phyloP scores from a whole-genome alignment of 2,888 invertebrate species.

The Megalurothrips usitatus region DNA sequence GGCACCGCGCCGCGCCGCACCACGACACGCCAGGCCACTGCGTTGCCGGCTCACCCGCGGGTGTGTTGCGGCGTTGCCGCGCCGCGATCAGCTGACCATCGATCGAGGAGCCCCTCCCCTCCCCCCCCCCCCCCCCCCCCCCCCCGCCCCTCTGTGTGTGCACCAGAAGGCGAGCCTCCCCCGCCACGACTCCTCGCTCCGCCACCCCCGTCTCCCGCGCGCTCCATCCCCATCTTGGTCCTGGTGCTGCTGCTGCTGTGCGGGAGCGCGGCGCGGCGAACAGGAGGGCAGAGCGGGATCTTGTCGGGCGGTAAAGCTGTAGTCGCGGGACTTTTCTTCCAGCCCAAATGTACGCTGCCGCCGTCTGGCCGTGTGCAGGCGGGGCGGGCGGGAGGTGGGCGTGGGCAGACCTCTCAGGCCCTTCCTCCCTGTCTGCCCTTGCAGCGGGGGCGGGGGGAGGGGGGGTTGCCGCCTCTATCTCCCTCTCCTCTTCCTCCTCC shows the following conservation, averaged over 20 bases:
- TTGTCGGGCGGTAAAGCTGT: no score
- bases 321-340: no score
- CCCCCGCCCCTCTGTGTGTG: neutral
- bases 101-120: neutral
- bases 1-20: no score
- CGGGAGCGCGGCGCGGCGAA: neutral
- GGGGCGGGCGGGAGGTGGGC: no score
- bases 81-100: constrained; percentile 23
- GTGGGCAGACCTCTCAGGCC: no score
- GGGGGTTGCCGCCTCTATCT: no score
- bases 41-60: constrained; percentile 18
- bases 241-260: neutral
- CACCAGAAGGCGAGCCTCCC: neutral
- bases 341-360: no score
- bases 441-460: neutral
- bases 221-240: neutral
- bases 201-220: neutral
- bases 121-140: neutral
- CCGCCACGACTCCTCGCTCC: neutral
- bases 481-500: no score
- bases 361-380: no score
- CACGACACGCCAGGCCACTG: neutral
- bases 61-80: neutral
- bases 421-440: neutral
- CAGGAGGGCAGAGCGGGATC: neutral